Evolutionary conservation across 2,888 invertebrate genomes (phyloP).

Genomic region (Orchesella flavescens): DNA sequence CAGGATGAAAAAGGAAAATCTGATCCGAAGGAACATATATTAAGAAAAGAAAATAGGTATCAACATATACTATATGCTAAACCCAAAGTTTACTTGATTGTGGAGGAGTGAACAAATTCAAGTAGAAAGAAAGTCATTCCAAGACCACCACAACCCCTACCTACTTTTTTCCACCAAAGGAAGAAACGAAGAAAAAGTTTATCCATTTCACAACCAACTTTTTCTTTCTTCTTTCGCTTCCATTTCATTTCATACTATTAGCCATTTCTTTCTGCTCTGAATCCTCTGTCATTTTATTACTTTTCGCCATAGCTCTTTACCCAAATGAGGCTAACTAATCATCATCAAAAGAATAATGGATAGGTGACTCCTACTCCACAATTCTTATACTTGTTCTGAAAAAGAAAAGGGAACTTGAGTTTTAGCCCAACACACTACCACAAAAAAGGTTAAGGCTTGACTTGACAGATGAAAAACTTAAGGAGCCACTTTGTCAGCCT

Average conservation of each 20-base stretch:
- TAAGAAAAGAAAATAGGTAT: no score
- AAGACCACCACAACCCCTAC: neutral
- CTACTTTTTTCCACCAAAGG: neutral
- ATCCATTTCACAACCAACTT: neutral
- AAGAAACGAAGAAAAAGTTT: neutral
- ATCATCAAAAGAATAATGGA: slow-evolving; percentile 18
- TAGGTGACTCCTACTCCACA: slow-evolving; percentile 1
- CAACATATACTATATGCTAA: no score
- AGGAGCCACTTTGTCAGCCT: slow-evolving; percentile 2
- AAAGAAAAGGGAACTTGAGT: neutral
- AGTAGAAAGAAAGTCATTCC: neutral
- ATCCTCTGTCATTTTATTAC: slow-evolving; percentile 7
- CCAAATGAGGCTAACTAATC: slow-evolving; percentile 10
- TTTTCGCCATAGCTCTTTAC: neutral
- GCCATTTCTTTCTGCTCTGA: slow-evolving; percentile 20
- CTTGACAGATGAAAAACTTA: neutral
- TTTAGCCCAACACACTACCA: no score
- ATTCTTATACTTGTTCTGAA: neutral
- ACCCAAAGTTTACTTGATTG: no score
- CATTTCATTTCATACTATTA: slow-evolving; percentile 10
- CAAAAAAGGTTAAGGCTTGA: no score
- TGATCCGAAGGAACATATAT: neutral
- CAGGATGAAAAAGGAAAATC: neutral
- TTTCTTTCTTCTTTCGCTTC: neutral
- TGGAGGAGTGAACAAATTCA: neutral